Percentiles rank a stretch among this genome's conserved stretches.
Evolutionary conservation across 2,888 invertebrate species (phyloP).

Genomic region (Micropterix aruncella): DNA sequence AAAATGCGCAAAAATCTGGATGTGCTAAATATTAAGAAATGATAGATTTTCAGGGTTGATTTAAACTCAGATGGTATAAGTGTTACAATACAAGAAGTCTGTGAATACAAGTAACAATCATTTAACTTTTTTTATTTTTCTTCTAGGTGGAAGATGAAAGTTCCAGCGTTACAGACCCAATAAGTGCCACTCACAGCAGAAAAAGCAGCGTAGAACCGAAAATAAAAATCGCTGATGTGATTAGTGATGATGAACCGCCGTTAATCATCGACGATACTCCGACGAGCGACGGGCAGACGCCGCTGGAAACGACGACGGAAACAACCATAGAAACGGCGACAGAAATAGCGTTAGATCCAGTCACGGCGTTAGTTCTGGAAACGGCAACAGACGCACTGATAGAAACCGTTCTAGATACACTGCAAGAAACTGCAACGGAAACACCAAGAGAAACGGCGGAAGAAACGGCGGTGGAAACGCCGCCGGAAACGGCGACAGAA

Average conservation of each 20-base stretch:
- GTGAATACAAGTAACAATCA: too few relatives aligned
- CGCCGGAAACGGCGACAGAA: not conserved
- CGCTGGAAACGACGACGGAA: too few relatives aligned
- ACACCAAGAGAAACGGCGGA: too few relatives aligned
- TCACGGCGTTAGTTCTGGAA: constrained; percentile 30
- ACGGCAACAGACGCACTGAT: constrained; percentile 25
- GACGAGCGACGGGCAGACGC: constrained; percentile 22
- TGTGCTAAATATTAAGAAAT: too few relatives aligned
- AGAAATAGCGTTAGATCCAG: constrained; percentile 34
- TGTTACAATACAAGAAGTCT: too few relatives aligned
- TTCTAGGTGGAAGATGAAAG: not conserved
- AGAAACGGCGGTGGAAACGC: not conserved
- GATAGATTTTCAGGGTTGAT: too few relatives aligned
- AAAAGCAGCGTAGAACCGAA: constrained; percentile 34
- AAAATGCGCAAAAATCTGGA: not conserved
- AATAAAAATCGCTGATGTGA: constrained; percentile 34
- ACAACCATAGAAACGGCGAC: too few relatives aligned
- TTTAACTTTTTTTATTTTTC: too few relatives aligned
- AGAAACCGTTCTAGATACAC: constrained; percentile 20
- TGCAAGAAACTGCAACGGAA: too few relatives aligned
- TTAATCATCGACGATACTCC: constrained; percentile 33
- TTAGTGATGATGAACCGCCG: constrained; percentile 36
- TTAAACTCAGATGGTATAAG: too few relatives aligned
- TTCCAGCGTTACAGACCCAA: constrained; percentile 16
- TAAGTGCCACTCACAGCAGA: constrained; percentile 13